These are phyloP conservation scores for Microctonus hyperodae DNA, from an alignment of 2,888 invertebrate genomes.

Conservation along the genomic window DNA sequence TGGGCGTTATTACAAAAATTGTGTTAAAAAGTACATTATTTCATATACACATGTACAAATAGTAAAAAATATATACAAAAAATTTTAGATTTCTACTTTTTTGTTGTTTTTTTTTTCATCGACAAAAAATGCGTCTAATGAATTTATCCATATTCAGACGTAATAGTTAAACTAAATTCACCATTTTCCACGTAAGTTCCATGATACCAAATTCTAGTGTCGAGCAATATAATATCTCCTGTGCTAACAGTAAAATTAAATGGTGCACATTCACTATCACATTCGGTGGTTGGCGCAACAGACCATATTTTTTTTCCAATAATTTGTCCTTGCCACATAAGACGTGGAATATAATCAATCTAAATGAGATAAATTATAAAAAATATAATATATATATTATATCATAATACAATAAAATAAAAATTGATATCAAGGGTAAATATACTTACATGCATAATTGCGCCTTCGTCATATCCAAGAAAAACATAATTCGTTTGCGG, in stretches of 20 bases:
- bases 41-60: neutral
- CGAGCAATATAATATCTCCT: slow-evolving; percentile 89
- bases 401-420: neutral
- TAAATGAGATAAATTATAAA: slow-evolving; percentile 57
- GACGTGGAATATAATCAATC: slow-evolving; percentile 89
- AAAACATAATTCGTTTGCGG: slow-evolving; percentile 90
- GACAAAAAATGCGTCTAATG: neutral
- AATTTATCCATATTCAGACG: slow-evolving; percentile 86
- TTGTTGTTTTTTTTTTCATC: neutral
- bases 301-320: slow-evolving; percentile 86
- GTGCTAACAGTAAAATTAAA: slow-evolving; percentile 82
- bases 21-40: neutral
- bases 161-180: slow-evolving; percentile 85
- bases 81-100: neutral
- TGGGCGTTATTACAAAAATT: neutral
- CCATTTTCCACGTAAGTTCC: slow-evolving; percentile 82
- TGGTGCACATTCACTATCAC: slow-evolving; percentile 77
- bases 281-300: slow-evolving; percentile 85
- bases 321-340: slow-evolving; percentile 95
- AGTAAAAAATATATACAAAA: neutral
- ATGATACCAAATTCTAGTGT: slow-evolving; percentile 93
- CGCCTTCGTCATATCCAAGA: slow-evolving; percentile 89
- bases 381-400: neutral
- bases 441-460: slow-evolving; percentile 85
- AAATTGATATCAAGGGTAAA: neutral